Evolutionary conservation across 2,888 invertebrate genomes (phyloP), one percentile per base, ranked within the genome.

Genomic region (Noctua janthina): DNA sequence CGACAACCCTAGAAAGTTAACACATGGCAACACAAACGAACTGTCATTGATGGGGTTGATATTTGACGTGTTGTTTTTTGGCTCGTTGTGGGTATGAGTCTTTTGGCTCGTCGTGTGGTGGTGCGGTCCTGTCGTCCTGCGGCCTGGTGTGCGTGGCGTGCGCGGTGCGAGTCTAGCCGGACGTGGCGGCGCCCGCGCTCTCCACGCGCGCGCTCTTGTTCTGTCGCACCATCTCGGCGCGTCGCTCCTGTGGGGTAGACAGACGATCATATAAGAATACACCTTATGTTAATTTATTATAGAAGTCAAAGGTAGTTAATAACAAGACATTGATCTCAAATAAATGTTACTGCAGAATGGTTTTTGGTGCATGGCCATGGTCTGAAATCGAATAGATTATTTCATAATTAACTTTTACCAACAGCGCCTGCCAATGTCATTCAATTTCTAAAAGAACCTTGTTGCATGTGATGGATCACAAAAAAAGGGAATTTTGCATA

Each of bases 221-320:
- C 97, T 98, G 99, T 92, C 99, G 98, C 91, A 99, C 99, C 92
- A 98, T 96, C 95, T 99, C 99, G 74, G 99, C 99, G 94, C 99
- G 99, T 93, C 98, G 98, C 97, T 99, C 99, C 99, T 99, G 97
- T 1, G 51, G 69, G 0, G 83, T 94, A 79, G 15, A 73, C 15
- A 5, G 39, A 29, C 10, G 15, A 7, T 0, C 20, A 23, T 15
- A 43, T 69, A 11, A 68, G 46, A 75, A 76, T 29, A 81, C 46
- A 54, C 13, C 29, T 3, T 20, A 20, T 1, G 17, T 39, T 0
- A 3, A n/a, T 43, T 39, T 7, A 4, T 59, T 23, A 2, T 54
- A 20, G 15, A 46, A 46, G 6, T 46, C 64, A 8, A 59, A 77
- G 4, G 15, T 20, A 23, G 29, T 13, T 39, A 76, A 49, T 23